Evolutionary conservation across 2,888 invertebrate genomes (phyloP).

Genomic region (Drosophila testacea): DNA sequence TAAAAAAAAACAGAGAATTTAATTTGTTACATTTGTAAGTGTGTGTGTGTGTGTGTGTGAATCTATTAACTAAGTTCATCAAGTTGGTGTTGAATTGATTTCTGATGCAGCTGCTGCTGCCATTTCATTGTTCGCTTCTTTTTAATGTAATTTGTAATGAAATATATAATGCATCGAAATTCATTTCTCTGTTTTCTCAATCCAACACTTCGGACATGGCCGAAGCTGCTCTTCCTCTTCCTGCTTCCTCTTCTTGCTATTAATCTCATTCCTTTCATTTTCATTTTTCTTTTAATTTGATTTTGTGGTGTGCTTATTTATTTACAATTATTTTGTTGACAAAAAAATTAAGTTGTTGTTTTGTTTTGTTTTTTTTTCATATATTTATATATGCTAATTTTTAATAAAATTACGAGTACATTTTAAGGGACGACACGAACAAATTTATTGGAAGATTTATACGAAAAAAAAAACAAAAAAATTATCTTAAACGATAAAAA

Average conservation of each 20-base stretch:
- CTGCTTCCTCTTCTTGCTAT: background rate
- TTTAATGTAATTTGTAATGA: slow-evolving; percentile 14
- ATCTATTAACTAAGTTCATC: slow-evolving; percentile 36
- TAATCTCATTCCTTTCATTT: background rate
- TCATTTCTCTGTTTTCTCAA: background rate
- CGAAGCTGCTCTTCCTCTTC: background rate
- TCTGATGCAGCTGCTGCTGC: slow-evolving; percentile 7
- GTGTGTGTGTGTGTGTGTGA: slow-evolving; percentile 13
- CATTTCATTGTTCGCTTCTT: background rate
- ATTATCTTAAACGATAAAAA: slow-evolving; percentile 69
- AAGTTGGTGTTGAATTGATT: slow-evolving; percentile 21
- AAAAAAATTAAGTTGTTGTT: slow-evolving; percentile 19
- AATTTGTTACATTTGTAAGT: slow-evolving; percentile 21
- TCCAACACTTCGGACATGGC: background rate
- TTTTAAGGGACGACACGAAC: slow-evolving; percentile 37
- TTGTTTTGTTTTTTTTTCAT: background rate
- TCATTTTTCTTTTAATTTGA: background rate
- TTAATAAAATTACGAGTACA: slow-evolving; percentile 47
- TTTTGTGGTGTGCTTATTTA: slow-evolving; percentile 17
- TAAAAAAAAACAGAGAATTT: slow-evolving; percentile 19
- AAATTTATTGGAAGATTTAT: slow-evolving; percentile 16
- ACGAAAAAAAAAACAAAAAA: slow-evolving; percentile 39
- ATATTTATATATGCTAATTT: slow-evolving; percentile 6
- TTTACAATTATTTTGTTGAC: slow-evolving; percentile 24
- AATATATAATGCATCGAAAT: slow-evolving; percentile 21